These are phyloP conservation scores for Actinostola sp. DNA, from an alignment of 92 coral and sea anemone species.

Conservation along the genomic window DNA sequence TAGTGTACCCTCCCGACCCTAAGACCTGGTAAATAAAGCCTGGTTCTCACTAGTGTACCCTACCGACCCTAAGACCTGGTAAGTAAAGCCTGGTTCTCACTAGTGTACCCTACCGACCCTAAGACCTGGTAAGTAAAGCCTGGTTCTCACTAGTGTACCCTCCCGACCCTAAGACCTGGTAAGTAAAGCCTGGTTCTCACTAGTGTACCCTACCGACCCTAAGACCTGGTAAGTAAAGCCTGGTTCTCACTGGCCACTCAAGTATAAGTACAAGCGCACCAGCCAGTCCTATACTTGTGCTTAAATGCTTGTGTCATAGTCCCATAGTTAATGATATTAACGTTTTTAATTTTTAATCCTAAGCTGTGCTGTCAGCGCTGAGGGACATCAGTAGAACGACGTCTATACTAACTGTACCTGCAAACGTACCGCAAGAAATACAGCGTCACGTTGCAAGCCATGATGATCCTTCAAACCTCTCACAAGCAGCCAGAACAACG, in stretches of 20 bases:
- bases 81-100: no score
- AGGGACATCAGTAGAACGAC: constrained; percentile 94
- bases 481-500: constrained; percentile 9
- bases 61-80: constrained; percentile 98
- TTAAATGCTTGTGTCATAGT: no score
- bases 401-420: constrained; percentile 90
- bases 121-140: constrained; percentile 73
- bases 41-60: no score
- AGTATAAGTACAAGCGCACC: no score
- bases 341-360: neutral
- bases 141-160: constrained; percentile 40
- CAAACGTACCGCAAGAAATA: constrained; percentile 81
- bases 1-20: constrained; percentile 90
- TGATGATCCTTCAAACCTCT: constrained; percentile 64
- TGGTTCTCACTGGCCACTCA: no score
- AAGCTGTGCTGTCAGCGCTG: constrained; percentile 90
- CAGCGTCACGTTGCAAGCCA: constrained; percentile 72
- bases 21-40: constrained; percentile 90
- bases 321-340: no score
- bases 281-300: no score
- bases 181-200: neutral
- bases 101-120: constrained; percentile 86
- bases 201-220: constrained; percentile 3
- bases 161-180: constrained; percentile 94
- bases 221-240: no score